These are phyloP conservation scores for Ceratina calcarata DNA, from an alignment of 1,140 invertebrate species.

Conservation along the genomic window DNA sequence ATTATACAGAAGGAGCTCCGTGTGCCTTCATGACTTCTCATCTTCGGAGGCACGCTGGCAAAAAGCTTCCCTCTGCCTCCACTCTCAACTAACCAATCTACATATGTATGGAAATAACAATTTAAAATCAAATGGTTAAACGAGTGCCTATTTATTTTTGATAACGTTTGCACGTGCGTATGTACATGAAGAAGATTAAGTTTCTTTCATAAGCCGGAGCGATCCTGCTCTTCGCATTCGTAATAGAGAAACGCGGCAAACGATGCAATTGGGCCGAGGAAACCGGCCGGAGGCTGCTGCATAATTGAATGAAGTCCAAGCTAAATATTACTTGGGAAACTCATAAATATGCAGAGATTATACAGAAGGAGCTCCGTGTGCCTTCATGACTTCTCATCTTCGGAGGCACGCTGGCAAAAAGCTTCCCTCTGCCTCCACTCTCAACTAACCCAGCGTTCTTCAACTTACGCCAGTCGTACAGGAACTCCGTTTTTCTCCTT, in stretches of 20 bases:
- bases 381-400: slow-evolving; percentile 26
- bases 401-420: slow-evolving; percentile 6
- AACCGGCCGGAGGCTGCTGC: slow-evolving; percentile 20
- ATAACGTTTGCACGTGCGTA: too few species aligned
- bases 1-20: slow-evolving; percentile 1
- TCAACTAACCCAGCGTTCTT: neutral
- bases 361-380: neutral
- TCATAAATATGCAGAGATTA: slow-evolving; percentile 44
- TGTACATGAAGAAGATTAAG: too few species aligned
- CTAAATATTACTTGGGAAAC: slow-evolving; percentile 51
- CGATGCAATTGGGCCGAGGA: slow-evolving; percentile 45
- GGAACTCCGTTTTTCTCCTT: neutral
- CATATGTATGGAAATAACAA: too few species aligned
- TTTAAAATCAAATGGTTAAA: too few species aligned
- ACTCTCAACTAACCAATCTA: neutral
- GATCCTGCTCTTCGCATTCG: slow-evolving; percentile 1
- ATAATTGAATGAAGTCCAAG: slow-evolving; percentile 43
- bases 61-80: neutral
- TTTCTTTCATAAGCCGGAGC: neutral
- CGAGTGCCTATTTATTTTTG: too few species aligned
- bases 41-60: neutral
- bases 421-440: neutral
- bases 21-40: slow-evolving; percentile 15
- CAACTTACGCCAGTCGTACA: neutral
- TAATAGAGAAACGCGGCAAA: slow-evolving; percentile 11